phyloP scores from a whole-genome alignment of 2,797 vertebrate genomes.

The Cossypha caffra region DNA sequence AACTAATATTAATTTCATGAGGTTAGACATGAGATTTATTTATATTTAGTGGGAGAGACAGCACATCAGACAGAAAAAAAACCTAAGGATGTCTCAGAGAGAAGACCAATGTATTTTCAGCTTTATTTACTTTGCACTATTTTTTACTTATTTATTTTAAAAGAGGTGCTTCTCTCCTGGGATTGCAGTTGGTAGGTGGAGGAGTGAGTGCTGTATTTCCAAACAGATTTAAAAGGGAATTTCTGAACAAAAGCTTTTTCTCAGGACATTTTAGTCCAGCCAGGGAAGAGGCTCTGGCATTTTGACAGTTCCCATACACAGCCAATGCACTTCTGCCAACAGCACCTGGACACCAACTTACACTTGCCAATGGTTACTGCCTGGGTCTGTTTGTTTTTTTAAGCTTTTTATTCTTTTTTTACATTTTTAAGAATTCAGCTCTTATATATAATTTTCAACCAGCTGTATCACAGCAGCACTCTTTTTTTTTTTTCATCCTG shows the following conservation, averaged over 20 bases:
- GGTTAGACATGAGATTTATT: background rate
- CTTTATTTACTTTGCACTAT: background rate
- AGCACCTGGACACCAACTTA: background rate
- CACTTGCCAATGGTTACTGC: background rate
- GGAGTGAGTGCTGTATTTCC: background rate
- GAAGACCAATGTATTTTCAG: background rate
- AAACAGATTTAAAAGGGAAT: background rate
- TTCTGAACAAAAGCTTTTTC: background rate
- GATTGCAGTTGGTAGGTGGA: background rate
- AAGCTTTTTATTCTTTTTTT: background rate
- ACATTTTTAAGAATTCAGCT: background rate
- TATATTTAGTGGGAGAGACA: background rate
- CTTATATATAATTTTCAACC: background rate
- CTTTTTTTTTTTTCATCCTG: background rate
- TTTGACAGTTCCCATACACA: background rate
- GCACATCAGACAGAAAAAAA: background rate
- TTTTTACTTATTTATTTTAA: background rate
- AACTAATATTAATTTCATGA: slow-evolving; percentile 8
- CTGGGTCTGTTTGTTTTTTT: background rate
- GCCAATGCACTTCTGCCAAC: background rate
- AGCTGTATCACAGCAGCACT: background rate
- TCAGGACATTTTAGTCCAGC: background rate
- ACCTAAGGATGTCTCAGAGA: background rate
- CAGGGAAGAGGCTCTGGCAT: background rate
- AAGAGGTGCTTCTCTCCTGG: background rate